phyloP scores from a whole-genome alignment of 2,888 invertebrate genomes.

The Andrena fulva region DNA sequence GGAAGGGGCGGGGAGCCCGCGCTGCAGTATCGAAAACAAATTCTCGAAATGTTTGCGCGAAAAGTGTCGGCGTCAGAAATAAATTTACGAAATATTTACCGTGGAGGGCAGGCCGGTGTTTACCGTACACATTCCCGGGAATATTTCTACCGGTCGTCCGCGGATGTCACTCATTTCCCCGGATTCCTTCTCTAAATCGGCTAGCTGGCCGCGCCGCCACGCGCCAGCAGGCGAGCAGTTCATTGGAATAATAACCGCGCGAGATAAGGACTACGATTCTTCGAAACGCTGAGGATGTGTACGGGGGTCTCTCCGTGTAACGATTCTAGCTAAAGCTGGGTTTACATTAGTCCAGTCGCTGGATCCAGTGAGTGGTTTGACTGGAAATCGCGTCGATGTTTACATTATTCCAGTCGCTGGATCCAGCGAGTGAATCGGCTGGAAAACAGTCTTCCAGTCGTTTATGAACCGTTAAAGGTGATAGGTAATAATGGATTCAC shows the following conservation, averaged over 20 bases:
- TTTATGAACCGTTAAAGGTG: too few relatives aligned
- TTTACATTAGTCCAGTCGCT: too few relatives aligned
- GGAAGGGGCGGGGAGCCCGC: not conserved
- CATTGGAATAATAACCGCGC: constrained; percentile 7
- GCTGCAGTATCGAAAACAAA: constrained; percentile 41
- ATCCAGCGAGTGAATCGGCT: too few relatives aligned
- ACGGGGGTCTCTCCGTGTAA: not conserved
- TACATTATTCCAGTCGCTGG: too few relatives aligned
- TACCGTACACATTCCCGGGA: not conserved
- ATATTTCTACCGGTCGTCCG: not conserved
- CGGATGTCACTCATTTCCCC: not conserved
- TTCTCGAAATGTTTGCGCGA: constrained; percentile 45
- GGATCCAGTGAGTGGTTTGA: too few relatives aligned
- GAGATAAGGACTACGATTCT: constrained; percentile 30
- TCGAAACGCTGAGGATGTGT: constrained; percentile 29
- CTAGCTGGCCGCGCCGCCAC: not conserved
- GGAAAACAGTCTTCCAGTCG: too few relatives aligned
- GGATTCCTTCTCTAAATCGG: not conserved
- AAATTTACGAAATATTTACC: constrained; percentile 46
- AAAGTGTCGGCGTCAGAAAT: constrained; percentile 50
- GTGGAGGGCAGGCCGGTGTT: not conserved
- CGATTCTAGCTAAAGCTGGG: not conserved
- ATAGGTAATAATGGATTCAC: too few relatives aligned
- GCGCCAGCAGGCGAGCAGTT: not conserved
- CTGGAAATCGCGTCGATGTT: too few relatives aligned